Evolutionary conservation across 2,797 vertebrate species (phyloP).

Genomic region (Typhlichthys subterraneus): DNA sequence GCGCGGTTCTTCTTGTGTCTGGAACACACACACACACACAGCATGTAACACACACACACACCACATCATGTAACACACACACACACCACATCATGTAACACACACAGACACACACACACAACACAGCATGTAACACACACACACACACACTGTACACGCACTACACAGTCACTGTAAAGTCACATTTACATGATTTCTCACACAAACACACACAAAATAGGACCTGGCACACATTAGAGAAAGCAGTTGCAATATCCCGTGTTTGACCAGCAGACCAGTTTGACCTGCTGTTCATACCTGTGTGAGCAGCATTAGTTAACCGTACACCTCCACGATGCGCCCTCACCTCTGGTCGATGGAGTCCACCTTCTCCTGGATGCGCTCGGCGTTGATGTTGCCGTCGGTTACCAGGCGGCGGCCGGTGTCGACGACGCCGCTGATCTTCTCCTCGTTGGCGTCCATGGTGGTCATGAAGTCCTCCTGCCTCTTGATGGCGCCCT

Average conservation of each 20-base stretch:
- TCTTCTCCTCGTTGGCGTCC: constrained; percentile 98
- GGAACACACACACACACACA: not conserved
- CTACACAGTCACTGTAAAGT: no score
- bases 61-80: not conserved
- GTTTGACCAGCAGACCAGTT: not conserved
- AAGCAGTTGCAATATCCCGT: no score
- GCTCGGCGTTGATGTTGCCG: constrained; percentile 88
- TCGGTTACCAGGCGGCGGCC: constrained; percentile 92
- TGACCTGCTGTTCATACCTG: not conserved
- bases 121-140: no score
- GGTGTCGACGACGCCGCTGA: constrained; percentile 89
- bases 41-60: not conserved
- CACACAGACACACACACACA: no score
- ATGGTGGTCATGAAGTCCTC: constrained; percentile 99
- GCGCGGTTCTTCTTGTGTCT: constrained; percentile 81
- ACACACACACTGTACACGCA: not conserved
- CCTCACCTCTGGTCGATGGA: constrained; percentile 93
- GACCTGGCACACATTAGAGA: no score
- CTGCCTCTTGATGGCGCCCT: constrained; percentile 96
- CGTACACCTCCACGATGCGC: no score
- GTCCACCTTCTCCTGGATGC: constrained; percentile 90
- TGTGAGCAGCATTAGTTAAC: no score
- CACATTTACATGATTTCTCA: no score
- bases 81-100: no score
- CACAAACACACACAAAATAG: no score